Conservation (phyloP, 2,888 invertebrate species). For the Acleris emargana region DNA sequence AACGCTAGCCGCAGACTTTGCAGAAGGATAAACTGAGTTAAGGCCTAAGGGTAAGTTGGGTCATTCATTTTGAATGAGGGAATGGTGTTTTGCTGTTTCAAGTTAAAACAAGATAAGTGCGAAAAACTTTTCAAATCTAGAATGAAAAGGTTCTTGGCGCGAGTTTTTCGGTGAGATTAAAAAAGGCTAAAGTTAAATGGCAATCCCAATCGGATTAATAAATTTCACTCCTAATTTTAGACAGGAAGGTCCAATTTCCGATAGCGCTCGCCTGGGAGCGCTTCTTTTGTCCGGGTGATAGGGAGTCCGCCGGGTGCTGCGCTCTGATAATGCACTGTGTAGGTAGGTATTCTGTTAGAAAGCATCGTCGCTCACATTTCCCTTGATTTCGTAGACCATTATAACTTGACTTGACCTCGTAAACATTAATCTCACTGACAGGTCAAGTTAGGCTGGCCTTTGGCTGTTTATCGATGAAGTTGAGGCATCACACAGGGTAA, state of each 20-base stretch:
- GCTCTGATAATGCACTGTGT: conserved; percentile 21
- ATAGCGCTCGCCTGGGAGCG: conserved; percentile 24
- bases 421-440: no score
- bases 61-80: conserved; percentile 18
- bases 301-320: conserved; percentile 45
- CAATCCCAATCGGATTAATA: conserved; percentile 11
- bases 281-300: conserved; percentile 44
- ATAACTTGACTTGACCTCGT: background rate
- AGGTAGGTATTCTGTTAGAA: background rate
- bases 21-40: conserved; percentile 15
- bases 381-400: background rate
- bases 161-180: background rate
- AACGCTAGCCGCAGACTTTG: conserved; percentile 18
- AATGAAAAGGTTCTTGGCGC: no score
- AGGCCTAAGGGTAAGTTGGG: conserved; percentile 10
- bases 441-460: no score
- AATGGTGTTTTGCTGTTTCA: conserved; percentile 9
- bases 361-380: background rate
- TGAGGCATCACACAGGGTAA: no score
- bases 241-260: conserved; percentile 35
- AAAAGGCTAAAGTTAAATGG: conserved; percentile 12
- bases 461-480: no score
- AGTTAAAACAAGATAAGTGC: conserved; percentile 10
- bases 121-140: no score
- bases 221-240: conserved; percentile 4